Evolutionary conservation across 2,113 vertebrate genomes (phyloP).

Genomic region (Passerina amoena): DNA sequence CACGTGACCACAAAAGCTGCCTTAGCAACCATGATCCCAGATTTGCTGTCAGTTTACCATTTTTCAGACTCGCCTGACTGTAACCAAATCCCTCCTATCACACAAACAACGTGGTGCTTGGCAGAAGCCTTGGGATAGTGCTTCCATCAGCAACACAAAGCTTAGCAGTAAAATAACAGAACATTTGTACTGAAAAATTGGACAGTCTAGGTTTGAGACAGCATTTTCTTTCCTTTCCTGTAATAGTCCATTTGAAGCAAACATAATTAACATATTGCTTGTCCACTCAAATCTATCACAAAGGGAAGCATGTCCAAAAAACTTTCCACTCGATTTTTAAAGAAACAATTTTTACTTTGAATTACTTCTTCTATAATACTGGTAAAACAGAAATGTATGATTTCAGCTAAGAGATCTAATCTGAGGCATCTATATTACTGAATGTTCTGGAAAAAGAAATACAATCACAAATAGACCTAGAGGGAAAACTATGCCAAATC

Average conservation of each 20-base stretch:
- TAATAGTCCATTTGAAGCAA: not conserved
- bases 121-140: conserved; percentile 66
- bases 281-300: not conserved
- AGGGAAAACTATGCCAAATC: not conserved
- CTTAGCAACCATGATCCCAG: conserved; percentile 61
- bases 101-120: conserved; percentile 53
- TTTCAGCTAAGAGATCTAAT: not conserved
- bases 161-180: conserved; percentile 55
- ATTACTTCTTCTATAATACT: not conserved
- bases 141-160: conserved; percentile 65
- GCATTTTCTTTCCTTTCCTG: not conserved
- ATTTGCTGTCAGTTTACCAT: conserved; percentile 65
- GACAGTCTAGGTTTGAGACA: not conserved
- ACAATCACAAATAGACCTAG: not conserved
- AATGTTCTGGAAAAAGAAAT: not conserved
- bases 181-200: conserved; percentile 29
- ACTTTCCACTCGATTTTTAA: not conserved
- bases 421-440: not conserved
- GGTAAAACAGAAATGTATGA: not conserved
- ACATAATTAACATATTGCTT: not conserved
- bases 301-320: not conserved
- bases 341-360: not conserved
- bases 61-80: conserved; percentile 67
- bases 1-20: conserved; percentile 74
- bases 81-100: conserved; percentile 70